These are phyloP conservation scores for Zootoca vivipara DNA, from an alignment of 2,113 vertebrate species.

Conservation along the genomic window DNA sequence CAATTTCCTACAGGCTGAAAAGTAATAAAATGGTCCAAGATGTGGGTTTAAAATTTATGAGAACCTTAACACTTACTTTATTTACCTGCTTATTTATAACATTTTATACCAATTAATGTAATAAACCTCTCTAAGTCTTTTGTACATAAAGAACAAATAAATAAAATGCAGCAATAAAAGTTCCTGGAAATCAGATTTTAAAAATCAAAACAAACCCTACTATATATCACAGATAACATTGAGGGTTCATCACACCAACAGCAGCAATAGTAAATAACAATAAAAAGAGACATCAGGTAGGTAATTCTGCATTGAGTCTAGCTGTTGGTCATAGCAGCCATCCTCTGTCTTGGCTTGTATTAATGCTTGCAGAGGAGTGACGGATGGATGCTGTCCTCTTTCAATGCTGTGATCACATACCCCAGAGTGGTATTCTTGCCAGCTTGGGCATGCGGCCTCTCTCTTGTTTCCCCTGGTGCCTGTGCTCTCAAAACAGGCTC, in stretches of 20 bases:
- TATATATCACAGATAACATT: no score
- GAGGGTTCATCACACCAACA: no score
- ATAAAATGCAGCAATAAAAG: no score
- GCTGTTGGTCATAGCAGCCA: background rate
- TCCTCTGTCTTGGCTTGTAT: background rate
- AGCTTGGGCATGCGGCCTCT: background rate
- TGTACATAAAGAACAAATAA: no score
- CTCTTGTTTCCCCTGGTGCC: rapidly evolving
- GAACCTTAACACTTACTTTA: background rate
- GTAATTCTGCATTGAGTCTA: background rate
- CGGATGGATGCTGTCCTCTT: background rate
- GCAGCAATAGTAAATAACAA: background rate
- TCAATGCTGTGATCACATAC: background rate
- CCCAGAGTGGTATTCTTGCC: background rate
- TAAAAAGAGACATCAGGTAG: background rate
- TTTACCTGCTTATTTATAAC: no score
- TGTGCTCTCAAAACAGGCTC: conserved; percentile 61
- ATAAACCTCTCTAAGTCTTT: no score
- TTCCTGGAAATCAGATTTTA: no score
- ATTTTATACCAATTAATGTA: no score
- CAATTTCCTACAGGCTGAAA: background rate
- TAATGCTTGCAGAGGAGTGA: background rate
- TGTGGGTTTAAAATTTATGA: background rate
- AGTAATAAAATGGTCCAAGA: background rate
- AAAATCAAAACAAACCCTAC: no score